Conservation (phyloP, 2,797 vertebrate genomes). For the Neomorphus geoffroyi region DNA sequence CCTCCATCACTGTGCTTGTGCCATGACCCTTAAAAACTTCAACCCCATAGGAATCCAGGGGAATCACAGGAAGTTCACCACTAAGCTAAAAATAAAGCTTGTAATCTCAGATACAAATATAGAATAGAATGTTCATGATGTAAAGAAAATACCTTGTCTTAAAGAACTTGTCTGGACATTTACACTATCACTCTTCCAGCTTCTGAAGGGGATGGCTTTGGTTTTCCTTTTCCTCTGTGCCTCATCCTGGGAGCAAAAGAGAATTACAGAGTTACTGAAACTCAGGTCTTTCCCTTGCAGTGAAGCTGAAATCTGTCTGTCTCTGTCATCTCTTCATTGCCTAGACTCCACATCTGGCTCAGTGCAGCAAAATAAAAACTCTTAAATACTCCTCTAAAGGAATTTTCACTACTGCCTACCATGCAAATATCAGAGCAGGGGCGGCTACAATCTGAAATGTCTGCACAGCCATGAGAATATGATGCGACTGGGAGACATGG, state of each 20-base stretch:
- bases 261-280: not conserved
- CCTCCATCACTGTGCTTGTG: not conserved
- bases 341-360: not conserved
- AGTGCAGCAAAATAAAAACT: not conserved
- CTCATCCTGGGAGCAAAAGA: not conserved
- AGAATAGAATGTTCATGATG: not conserved
- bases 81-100: not conserved
- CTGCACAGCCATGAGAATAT: not conserved
- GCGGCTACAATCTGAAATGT: not conserved
- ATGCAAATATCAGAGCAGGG: not conserved
- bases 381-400: not conserved
- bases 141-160: not conserved
- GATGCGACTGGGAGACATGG: not conserved
- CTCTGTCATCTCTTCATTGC: not conserved
- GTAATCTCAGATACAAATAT: not conserved
- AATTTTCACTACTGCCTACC: not conserved
- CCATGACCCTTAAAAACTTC: not conserved
- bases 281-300: not conserved
- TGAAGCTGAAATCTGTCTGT: not conserved
- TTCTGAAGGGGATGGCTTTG: not conserved
- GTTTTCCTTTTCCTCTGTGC: not conserved
- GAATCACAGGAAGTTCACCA: not conserved
- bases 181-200: not conserved
- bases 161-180: not conserved
- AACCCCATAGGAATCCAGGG: not conserved